These are phyloP conservation scores for Hedychridium roseum DNA, from an alignment of 2,888 invertebrate species.

Conservation along the genomic window DNA sequence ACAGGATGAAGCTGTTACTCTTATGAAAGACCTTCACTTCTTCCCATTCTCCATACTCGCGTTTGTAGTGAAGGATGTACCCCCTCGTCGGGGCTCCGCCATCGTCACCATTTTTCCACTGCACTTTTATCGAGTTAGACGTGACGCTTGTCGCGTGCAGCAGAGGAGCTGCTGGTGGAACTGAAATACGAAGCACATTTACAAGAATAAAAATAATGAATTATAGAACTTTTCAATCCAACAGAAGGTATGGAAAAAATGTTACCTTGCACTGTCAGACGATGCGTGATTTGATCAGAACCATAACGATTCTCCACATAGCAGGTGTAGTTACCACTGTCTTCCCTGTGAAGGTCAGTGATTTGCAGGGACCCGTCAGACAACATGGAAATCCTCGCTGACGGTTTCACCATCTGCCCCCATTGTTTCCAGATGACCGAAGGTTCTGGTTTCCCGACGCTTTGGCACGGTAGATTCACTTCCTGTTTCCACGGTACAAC, in stretches of 20 bases:
- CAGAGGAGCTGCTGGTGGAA: slow-evolving; percentile 87
- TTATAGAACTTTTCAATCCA: slow-evolving; percentile 10
- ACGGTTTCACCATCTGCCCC: slow-evolving; percentile 77
- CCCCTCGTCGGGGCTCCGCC: slow-evolving; percentile 74
- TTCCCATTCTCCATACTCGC: slow-evolving; percentile 92
- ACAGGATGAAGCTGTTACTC: slow-evolving; percentile 79
- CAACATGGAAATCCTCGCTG: slow-evolving; percentile 71
- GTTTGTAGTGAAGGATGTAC: slow-evolving; percentile 89
- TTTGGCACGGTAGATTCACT: slow-evolving; percentile 81
- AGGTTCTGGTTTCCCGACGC: slow-evolving; percentile 84
- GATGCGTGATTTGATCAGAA: slow-evolving; percentile 82
- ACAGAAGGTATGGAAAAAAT: too few species aligned
- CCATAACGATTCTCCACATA: slow-evolving; percentile 85
- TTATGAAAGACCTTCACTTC: slow-evolving; percentile 86
- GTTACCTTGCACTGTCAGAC: slow-evolving; percentile 69
- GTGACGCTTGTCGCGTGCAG: slow-evolving; percentile 83
- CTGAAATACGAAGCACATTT: too few species aligned
- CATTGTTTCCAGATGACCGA: slow-evolving; percentile 82
- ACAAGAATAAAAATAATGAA: slow-evolving; percentile 64
- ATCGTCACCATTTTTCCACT: slow-evolving; percentile 84
- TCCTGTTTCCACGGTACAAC: slow-evolving; percentile 84
- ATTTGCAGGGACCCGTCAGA: slow-evolving; percentile 77
- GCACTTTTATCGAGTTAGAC: slow-evolving; percentile 81
- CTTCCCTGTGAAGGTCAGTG: slow-evolving; percentile 79
- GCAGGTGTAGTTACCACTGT: slow-evolving; percentile 92